Evolutionary conservation across 2,797 vertebrate species (phyloP), one percentile per base, ranked within the genome.

Genomic region (Scomberomorus guttatus): DNA sequence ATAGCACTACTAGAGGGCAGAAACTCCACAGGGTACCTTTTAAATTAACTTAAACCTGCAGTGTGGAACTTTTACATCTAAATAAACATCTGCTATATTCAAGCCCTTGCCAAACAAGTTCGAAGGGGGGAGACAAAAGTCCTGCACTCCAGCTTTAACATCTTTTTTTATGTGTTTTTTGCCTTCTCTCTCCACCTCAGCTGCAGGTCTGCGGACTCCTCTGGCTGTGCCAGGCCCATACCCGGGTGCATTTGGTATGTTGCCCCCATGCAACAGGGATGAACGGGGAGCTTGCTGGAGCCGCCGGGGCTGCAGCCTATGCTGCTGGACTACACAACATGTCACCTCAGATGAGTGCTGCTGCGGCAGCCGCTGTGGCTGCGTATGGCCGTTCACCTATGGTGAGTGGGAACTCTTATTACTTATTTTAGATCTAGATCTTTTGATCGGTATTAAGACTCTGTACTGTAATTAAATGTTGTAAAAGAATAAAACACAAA

Each of bases 261-360:
- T 98, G 80, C 97, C 98, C 98, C 70, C 96, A 98, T 42, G 96
- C 96, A 3, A 96, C 96, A 3, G 96, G 96, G 76, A 97, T 99
- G 96, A 98, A 99, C 0, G 97, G 98, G 27, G 98, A 99, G 56
- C 89, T 99, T 85, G 97, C 96, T 64, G 96, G 97, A 79, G 97
- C 97, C 9, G 93, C 92, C 0, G 95, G 97, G 6, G 97, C 97
- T 4, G 97, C 97, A 2, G 98, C 97, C 18, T 95, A 95, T 22
- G 94, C 94, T 44, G 97, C 97, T 61, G 96, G 97, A 68, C 94
- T 99, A 9, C 98, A 98, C 94, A 98, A 96, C 95, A 98, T 98
- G 96, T 98, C 98, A 7, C 97, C 98, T 15, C 98, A 99, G 93
- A 98, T 98, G 97, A 99, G 97, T 14, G 97, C 95, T 0, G 97